phyloP scores from a whole-genome alignment of 2,113 vertebrate genomes.

The Poeciliopsis retropinna region DNA sequence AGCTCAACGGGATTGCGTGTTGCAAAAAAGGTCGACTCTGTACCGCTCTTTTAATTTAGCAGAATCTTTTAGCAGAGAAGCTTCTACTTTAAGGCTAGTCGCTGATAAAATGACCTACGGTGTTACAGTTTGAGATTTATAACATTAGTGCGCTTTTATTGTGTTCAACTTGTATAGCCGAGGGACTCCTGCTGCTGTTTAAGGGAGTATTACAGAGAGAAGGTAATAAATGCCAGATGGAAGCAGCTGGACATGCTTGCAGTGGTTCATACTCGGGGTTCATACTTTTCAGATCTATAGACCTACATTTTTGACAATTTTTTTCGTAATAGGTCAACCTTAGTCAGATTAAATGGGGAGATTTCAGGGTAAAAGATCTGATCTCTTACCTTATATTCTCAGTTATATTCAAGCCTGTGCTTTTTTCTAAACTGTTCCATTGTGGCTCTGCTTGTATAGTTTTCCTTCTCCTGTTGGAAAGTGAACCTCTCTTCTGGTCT shows the following conservation, averaged over 20 bases:
- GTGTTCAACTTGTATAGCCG: slow-evolving; percentile 9
- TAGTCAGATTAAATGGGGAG: no score
- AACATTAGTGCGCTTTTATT: not conserved
- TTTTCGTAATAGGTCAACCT: no score
- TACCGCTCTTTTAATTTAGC: slow-evolving; percentile 29
- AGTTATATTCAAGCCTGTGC: no score
- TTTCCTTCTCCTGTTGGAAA: no score
- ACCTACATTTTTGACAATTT: no score
- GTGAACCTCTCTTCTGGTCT: no score
- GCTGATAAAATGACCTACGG: slow-evolving; percentile 29
- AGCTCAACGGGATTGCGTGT: slow-evolving; percentile 16
- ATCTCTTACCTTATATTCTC: no score
- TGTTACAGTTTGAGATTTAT: slow-evolving; percentile 16
- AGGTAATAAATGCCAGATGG: not conserved
- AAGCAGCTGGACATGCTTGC: slow-evolving; percentile 8
- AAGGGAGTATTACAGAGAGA: not conserved
- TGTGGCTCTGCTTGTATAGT: no score
- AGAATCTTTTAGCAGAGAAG: slow-evolving; percentile 33
- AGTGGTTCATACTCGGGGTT: not conserved
- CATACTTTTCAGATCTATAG: not conserved
- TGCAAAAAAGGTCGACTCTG: slow-evolving; percentile 27
- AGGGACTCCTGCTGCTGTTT: slow-evolving; percentile 6
- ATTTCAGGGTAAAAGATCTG: no score
- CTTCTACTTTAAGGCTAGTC: slow-evolving; percentile 44
- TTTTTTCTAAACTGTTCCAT: no score